Evolutionary conservation across 2,113 vertebrate genomes (phyloP).

Genomic region (Sinosuthora webbiana): DNA sequence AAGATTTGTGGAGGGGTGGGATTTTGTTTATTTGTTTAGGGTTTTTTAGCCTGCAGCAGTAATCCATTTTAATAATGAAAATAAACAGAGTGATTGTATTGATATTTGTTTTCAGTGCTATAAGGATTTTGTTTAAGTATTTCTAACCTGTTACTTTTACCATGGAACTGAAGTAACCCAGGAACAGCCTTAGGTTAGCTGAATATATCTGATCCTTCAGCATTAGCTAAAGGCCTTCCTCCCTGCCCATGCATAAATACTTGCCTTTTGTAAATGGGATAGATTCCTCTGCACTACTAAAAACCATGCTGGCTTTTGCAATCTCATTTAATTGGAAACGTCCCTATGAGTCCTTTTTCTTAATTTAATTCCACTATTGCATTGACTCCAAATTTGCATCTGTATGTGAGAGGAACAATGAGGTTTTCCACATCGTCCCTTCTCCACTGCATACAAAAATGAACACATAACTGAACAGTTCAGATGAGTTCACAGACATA

Average conservation of each 20-base stretch:
- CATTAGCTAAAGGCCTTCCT: background rate
- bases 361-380: background rate
- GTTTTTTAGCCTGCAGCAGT: background rate
- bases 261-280: background rate
- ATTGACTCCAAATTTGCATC: background rate
- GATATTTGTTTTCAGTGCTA: slow-evolving; percentile 35
- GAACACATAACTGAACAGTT: background rate
- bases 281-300: background rate
- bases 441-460: background rate
- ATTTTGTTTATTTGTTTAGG: background rate
- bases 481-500: background rate
- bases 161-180: background rate
- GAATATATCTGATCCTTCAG: slow-evolving; percentile 4
- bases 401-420: background rate
- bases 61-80: slow-evolving; percentile 40
- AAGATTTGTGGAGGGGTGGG: background rate
- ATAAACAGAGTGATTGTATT: slow-evolving; percentile 5
- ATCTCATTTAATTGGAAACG: background rate
- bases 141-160: background rate
- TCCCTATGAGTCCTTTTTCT: background rate
- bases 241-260: background rate
- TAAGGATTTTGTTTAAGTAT: slow-evolving; percentile 36
- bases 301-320: background rate
- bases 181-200: background rate
- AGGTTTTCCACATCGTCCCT: background rate